Evolutionary conservation across 2,797 vertebrate species (phyloP).

Genomic region (Buceros bicornis): DNA sequence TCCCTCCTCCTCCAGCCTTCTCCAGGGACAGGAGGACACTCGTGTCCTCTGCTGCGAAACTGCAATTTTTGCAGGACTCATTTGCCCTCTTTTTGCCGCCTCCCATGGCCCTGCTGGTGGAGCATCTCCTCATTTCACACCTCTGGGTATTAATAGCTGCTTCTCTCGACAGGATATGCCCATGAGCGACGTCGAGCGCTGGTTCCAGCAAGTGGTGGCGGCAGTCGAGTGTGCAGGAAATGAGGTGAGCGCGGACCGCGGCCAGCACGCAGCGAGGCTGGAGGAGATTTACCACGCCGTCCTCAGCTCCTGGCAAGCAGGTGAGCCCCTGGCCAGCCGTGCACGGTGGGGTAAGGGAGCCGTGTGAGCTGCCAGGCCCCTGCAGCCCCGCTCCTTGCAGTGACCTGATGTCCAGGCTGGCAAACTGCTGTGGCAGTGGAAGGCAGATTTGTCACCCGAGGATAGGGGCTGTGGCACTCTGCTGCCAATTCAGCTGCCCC

Average conservation of each 20-base stretch:
- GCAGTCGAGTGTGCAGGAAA: slow-evolving; percentile 80
- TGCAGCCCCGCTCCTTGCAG: background rate
- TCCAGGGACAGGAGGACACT: accelerated
- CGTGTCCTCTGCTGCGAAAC: background rate
- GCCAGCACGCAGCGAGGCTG: slow-evolving; percentile 76
- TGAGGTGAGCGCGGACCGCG: slow-evolving; percentile 60
- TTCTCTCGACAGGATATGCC: slow-evolving; percentile 80
- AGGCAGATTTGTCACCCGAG: background rate
- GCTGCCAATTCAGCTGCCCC: background rate
- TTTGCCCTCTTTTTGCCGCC: background rate
- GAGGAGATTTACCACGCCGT: slow-evolving; percentile 83
- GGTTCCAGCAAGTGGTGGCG: slow-evolving; percentile 89
- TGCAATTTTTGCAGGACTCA: background rate
- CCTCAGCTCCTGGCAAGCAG: slow-evolving; percentile 52
- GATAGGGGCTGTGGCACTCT: background rate
- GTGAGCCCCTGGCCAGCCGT: background rate
- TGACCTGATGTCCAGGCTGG: background rate
- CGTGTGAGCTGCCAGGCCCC: background rate
- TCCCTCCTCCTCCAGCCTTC: background rate
- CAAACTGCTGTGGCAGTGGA: background rate
- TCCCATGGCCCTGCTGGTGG: accelerated
- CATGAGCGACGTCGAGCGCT: slow-evolving; percentile 78
- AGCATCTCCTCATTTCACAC: background rate
- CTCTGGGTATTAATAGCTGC: background rate
- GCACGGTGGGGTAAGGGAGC: accelerated